Conservation (phyloP, 2,113 vertebrate genomes). For the Chaetorhynchus papuensis region DNA sequence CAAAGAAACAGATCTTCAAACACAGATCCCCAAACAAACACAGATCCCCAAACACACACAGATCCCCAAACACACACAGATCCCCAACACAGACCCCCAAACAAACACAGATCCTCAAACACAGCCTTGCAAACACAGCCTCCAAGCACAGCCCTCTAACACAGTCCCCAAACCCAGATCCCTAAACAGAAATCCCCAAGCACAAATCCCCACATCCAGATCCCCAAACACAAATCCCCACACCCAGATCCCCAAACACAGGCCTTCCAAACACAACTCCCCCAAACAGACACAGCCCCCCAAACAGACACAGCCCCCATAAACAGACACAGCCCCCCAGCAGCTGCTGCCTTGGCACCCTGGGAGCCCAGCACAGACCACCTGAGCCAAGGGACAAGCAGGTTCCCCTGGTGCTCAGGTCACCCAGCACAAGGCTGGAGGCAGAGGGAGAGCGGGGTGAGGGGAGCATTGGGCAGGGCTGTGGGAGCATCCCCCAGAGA, state of each 20-base stretch:
- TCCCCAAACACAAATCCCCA: no score
- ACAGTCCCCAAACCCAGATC: neutral
- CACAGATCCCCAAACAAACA: neutral
- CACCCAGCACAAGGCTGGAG: neutral
- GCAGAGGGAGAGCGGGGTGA: neutral
- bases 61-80: neutral
- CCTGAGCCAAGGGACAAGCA: neutral
- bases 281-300: neutral
- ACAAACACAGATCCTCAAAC: neutral
- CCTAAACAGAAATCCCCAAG: neutral
- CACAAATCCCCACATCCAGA: no score
- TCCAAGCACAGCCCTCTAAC: neutral
- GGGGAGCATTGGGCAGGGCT: neutral
- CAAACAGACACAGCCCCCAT: neutral
- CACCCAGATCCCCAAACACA: neutral
- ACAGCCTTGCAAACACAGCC: neutral
- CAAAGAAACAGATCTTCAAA: neutral
- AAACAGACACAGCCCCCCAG: neutral
- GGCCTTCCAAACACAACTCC: neutral
- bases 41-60: neutral
- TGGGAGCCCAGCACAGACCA: neutral
- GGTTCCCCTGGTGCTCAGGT: neutral
- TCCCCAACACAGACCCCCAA: neutral
- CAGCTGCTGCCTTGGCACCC: neutral
- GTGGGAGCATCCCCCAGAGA: neutral